A percentile compares a stretch with the other conserved stretches of the same genome.
These are phyloP conservation scores for Tipula vernalis DNA, from an alignment of 2,888 invertebrate species.

Conservation along the genomic window DNA sequence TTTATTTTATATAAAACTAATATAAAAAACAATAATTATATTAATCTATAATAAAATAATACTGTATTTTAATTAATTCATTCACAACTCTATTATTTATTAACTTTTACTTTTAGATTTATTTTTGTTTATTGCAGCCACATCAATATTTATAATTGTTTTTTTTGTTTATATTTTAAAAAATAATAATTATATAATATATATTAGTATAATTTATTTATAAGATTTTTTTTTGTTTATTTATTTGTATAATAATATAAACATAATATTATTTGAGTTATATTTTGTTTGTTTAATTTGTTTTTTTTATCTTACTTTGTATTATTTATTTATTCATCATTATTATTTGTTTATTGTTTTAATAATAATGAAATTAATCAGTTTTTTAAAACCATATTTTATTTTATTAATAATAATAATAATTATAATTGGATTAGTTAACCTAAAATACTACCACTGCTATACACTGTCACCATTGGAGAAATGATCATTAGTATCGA, in stretches of 20 bases:
- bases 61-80: background rate
- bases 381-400: background rate
- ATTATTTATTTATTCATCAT: background rate
- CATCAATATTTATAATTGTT: background rate
- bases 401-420: constrained; percentile 4
- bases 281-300: background rate
- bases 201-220: background rate
- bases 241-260: background rate
- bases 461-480: constrained; percentile 11
- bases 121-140: background rate
- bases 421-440: background rate
- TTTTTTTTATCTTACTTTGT: background rate
- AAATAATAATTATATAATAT: background rate
- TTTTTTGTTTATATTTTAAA: background rate
- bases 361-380: background rate
- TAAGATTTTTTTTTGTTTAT: background rate
- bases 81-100: background rate
- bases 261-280: background rate
- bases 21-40: background rate
- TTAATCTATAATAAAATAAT: background rate
- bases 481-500: background rate
- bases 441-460: constrained; percentile 10
- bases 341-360: background rate
- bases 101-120: background rate
- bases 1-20: background rate